Conservation (phyloP, 1,140 invertebrate species). For the Drosophila simulans region DNA sequence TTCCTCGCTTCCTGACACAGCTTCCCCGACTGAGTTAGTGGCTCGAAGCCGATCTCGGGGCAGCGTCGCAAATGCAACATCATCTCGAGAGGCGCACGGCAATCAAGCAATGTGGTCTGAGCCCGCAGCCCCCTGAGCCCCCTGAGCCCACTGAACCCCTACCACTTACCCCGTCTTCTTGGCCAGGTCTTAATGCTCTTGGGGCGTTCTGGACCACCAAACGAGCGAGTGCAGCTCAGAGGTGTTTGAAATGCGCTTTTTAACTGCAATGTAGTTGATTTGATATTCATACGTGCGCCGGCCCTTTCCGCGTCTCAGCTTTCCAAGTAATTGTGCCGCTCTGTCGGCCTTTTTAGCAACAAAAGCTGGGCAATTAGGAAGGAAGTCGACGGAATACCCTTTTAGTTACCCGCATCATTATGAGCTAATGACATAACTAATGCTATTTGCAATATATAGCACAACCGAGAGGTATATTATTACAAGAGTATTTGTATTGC, state of each 20-base stretch:
- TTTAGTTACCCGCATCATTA: not conserved
- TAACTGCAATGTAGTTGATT: conserved; percentile 79
- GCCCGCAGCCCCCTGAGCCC: conserved; percentile 10
- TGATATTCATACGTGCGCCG: conserved; percentile 69
- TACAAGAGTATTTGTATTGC: too few relatives aligned
- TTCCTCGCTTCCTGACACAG: conserved; percentile 75
- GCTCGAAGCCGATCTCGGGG: conserved; percentile 36
- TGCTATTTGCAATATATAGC: too few relatives aligned
- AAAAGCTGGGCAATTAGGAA: conserved; percentile 2
- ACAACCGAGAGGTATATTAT: too few relatives aligned
- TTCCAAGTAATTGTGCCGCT: conserved; percentile 31
- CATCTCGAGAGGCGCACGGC: conserved; percentile 74
- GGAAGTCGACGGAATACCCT: conserved; percentile 16
- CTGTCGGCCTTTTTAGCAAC: conserved; percentile 47
- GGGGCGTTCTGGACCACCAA: conserved; percentile 77
- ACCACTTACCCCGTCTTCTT: not conserved
- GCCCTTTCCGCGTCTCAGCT: conserved; percentile 13
- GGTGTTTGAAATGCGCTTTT: conserved; percentile 81
- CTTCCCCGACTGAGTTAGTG: conserved; percentile 28
- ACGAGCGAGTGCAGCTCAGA: conserved; percentile 60
- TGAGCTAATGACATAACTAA: too few relatives aligned
- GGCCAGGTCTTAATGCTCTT: conserved; percentile 61
- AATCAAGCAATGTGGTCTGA: conserved; percentile 75
- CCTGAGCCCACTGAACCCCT: not conserved
- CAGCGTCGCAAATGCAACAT: conserved; percentile 72